Evolutionary conservation across 2,113 vertebrate genomes (phyloP), one percentile per base, ranked within the genome.

Genomic region (Lycocorax pyrrhopterus): DNA sequence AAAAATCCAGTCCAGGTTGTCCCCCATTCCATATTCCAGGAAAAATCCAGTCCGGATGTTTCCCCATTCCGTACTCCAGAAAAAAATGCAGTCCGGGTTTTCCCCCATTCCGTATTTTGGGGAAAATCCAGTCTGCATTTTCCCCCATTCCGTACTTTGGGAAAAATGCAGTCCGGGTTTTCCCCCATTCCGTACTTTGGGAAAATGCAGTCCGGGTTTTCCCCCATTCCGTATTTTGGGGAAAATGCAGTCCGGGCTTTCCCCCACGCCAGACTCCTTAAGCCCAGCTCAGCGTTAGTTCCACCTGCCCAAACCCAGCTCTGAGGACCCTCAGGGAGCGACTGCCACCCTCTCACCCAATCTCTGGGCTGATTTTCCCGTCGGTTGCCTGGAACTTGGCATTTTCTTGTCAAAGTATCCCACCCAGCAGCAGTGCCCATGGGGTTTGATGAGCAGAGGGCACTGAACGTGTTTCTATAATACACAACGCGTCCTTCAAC

Each of bases 1-100:
- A 7, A 16, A 25, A 58, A 35, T 35, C 13, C 21, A 33, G 9
- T 23, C 13, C 1, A 8, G 13, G 32, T 33, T n/a, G n/a, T 13
- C 17, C 5, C 12, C 26, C 35, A 39, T 60, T 39, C 59, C 12
- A 0, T 2, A 29, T 4, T 44, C 15, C 0, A 0, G 15, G 1
- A 1, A 1, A 1, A 56, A 56, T 20, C 27, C 26, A 0, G 3
- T 12, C n/a, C 3, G 9, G 3, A 19, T n/a, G n/a, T n/a, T n/a
- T n/a, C 18, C 9, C 19, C 55, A 58, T n/a, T n/a, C 55, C 4
- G 6, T 23, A n/a, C 2, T 58, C 8, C 4, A 4, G 21, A 6
- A 7, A 23, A 23, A 22, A n/a, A n/a, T 58, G 21, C 55, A 58
- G 33, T 58, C 33, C 9, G 33, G 20, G 21, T 58, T 58, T 58